A percentile compares a stretch with the other conserved stretches of the same genome.
phyloP scores from a whole-genome alignment of 92 coral and sea anemone species.

The Ricordea florida region DNA sequence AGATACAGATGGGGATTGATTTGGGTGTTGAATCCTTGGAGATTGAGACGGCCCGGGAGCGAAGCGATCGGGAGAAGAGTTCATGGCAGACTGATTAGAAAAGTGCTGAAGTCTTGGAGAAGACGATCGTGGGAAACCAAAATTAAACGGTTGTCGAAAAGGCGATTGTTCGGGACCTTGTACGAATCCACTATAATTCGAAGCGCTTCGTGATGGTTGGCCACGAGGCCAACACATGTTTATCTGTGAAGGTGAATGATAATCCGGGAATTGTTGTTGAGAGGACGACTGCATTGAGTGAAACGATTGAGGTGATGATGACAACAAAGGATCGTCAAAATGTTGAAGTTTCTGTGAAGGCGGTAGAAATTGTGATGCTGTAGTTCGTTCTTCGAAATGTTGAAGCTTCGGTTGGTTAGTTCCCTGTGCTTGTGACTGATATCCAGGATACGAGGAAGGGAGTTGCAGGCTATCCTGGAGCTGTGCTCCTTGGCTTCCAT shows the following conservation, averaged over 20 bases:
- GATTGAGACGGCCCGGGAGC: conserved; percentile 74
- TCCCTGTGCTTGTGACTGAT: conserved; percentile 67
- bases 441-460: conserved; percentile 75
- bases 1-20: conserved; percentile 56
- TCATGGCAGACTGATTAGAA: conserved; percentile 66
- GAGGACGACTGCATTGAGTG: conserved; percentile 73
- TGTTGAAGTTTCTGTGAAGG: conserved; percentile 95
- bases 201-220: conserved; percentile 59
- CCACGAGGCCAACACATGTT: conserved; percentile 81
- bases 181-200: conserved; percentile 32
- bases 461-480: conserved; percentile 73
- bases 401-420: conserved; percentile 75
- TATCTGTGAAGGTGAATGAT: conserved; percentile 85
- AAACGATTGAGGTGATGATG: conserved; percentile 84
- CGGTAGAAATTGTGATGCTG: conserved; percentile 66
- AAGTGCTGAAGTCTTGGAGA: conserved; percentile 93
- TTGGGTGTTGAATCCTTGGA: conserved; percentile 75
- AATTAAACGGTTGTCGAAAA: conserved; percentile 78
- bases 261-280: conserved; percentile 78
- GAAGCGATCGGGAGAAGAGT: conserved; percentile 55
- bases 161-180: conserved; percentile 74
- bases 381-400: conserved; percentile 85
- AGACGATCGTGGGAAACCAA: conserved; percentile 81
- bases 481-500: conserved; percentile 77
- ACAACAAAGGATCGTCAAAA: conserved; percentile 85